Percentiles rank a stretch among this genome's conserved stretches.
These are phyloP conservation scores for Dexiosoma caninum DNA, from an alignment of 2,888 invertebrate genomes.

Conservation along the genomic window DNA sequence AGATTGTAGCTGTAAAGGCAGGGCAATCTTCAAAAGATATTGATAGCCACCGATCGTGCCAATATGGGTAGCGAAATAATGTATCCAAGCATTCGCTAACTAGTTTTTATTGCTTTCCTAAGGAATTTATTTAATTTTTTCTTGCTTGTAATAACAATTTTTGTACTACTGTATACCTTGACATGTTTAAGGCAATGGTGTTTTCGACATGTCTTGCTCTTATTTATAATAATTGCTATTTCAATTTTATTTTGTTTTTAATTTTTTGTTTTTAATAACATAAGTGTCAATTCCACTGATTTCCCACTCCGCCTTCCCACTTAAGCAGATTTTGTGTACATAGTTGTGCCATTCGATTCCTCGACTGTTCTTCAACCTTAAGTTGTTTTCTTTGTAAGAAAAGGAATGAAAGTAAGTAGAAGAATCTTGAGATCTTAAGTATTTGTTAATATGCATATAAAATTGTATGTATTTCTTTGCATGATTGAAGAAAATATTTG, in stretches of 20 bases:
- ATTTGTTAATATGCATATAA: constrained; percentile 55
- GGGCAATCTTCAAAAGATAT: too few species aligned
- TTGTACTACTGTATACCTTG: neutral
- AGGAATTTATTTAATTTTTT: too few species aligned
- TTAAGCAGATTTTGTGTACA: constrained; percentile 20
- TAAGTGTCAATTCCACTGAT: constrained; percentile 55
- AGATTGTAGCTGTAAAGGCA: too few species aligned
- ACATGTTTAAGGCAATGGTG: constrained; percentile 3
- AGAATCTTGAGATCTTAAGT: constrained; percentile 50
- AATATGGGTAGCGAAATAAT: too few species aligned
- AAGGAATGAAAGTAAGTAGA: neutral
- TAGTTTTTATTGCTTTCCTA: too few species aligned
- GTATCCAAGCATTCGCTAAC: too few species aligned
- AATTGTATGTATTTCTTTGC: neutral
- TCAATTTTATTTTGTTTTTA: constrained; percentile 24
- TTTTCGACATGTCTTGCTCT: neutral
- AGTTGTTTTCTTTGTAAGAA: constrained; percentile 53
- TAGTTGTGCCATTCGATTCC: constrained; percentile 25
- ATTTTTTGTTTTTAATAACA: constrained; percentile 19
- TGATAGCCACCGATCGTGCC: too few species aligned
- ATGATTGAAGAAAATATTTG: constrained; percentile 30
- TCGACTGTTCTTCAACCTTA: constrained; percentile 11
- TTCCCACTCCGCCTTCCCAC: constrained; percentile 8
- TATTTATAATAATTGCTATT: constrained; percentile 32
- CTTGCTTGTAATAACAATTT: neutral